phyloP scores from a whole-genome alignment of 2,113 vertebrate species.

The Cyanoderma ruficeps region DNA sequence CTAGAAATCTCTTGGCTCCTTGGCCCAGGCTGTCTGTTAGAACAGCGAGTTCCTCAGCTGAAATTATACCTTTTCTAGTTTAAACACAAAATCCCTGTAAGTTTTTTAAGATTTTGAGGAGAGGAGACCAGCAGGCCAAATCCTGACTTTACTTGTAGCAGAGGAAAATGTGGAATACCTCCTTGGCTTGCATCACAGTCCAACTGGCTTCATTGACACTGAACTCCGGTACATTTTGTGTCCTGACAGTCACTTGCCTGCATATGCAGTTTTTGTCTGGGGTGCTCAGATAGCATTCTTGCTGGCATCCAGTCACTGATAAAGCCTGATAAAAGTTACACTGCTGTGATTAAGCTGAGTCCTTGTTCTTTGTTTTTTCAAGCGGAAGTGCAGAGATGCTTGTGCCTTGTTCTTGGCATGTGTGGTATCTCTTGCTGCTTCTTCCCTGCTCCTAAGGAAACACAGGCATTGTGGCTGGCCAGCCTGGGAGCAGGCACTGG shows the following conservation, averaged over 20 bases:
- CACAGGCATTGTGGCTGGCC: rapidly evolving
- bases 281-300: background rate
- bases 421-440: background rate
- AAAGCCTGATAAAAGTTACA: background rate
- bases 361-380: background rate
- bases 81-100: background rate
- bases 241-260: background rate
- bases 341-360: background rate
- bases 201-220: background rate
- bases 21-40: background rate
- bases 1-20: background rate
- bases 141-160: background rate
- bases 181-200: background rate
- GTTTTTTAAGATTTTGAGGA: background rate
- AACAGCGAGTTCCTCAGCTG: background rate
- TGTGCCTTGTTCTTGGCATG: background rate
- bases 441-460: background rate
- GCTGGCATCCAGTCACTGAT: background rate
- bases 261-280: conserved; percentile 3
- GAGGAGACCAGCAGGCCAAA: background rate
- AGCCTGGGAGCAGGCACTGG: background rate
- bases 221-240: background rate
- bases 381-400: background rate
- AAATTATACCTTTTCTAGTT: background rate
- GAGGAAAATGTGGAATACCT: background rate